These are phyloP conservation scores for Pseudopodoces humilis DNA, from an alignment of 2,113 vertebrate genomes.

Conservation along the genomic window DNA sequence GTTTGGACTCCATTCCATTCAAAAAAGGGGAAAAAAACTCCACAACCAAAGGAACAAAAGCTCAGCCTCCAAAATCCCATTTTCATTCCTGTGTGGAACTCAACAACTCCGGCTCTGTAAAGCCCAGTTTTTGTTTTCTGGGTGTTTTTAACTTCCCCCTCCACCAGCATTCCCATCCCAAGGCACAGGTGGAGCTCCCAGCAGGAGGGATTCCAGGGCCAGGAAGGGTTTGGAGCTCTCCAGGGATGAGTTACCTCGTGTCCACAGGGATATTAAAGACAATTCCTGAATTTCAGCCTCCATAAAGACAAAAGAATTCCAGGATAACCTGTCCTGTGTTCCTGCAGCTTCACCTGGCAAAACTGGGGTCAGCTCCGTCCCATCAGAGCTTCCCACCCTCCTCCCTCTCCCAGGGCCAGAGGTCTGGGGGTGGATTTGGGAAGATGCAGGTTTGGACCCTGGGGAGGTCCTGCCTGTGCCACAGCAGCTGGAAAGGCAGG, in stretches of 20 bases:
- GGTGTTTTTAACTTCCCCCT: not conserved
- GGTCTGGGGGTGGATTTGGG: not conserved
- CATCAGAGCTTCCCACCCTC: not conserved
- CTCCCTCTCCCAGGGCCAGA: not conserved
- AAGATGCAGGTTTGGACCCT: not conserved
- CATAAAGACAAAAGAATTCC: not conserved
- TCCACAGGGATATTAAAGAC: not conserved
- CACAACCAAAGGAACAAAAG: not conserved
- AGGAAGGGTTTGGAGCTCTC: not conserved
- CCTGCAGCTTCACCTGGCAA: not conserved
- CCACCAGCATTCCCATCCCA: not conserved
- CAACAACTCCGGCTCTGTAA: not conserved
- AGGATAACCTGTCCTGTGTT: not conserved
- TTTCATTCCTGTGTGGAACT: not conserved
- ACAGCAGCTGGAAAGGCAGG: not conserved
- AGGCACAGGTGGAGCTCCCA: not conserved
- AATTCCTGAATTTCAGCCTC: not conserved
- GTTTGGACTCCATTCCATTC: constrained; percentile 13
- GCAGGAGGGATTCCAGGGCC: not conserved
- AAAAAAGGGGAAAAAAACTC: not conserved
- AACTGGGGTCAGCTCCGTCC: not conserved
- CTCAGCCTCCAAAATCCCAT: not conserved
- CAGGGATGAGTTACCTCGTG: not conserved
- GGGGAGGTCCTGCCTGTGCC: fast-evolving
- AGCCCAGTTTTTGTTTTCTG: not conserved